phyloP scores from a whole-genome alignment of 2,113 vertebrate species.

The Pogona vitticeps region DNA sequence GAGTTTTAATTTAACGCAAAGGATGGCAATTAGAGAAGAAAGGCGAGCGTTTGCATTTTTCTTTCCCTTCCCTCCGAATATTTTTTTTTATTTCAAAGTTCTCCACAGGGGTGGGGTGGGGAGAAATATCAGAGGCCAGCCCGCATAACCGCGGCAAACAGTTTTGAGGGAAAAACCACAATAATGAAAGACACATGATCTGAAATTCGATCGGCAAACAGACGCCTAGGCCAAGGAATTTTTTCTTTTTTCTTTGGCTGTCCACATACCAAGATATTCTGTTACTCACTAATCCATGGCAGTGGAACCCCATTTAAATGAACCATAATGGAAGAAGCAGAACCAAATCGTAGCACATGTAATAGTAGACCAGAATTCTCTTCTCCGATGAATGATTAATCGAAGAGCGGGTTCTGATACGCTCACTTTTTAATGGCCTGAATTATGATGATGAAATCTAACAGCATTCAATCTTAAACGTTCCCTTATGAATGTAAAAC shows the following conservation, averaged over 20 bases:
- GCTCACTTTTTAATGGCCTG: slow-evolving; percentile 12
- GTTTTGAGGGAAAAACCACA: slow-evolving; percentile 81
- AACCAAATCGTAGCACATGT: slow-evolving; percentile 35
- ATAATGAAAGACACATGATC: slow-evolving; percentile 86
- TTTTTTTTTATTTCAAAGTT: slow-evolving; percentile 67
- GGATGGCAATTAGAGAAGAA: background rate
- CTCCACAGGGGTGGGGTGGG: slow-evolving; percentile 42
- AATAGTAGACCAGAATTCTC: slow-evolving; percentile 41
- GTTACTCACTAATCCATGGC: slow-evolving; percentile 76
- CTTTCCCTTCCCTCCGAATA: slow-evolving; percentile 19
- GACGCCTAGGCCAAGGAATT: slow-evolving; percentile 80
- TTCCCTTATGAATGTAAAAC: slow-evolving; percentile 41
- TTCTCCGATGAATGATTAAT: slow-evolving; percentile 25
- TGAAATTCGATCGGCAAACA: slow-evolving; percentile 87
- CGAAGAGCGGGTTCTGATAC: slow-evolving; percentile 21
- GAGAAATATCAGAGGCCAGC: slow-evolving; percentile 70
- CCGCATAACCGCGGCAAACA: slow-evolving; percentile 78
- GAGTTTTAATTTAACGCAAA: slow-evolving; percentile 49
- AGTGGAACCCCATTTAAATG: slow-evolving; percentile 58
- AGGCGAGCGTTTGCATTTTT: slow-evolving; percentile 32
- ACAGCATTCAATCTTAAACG: slow-evolving; percentile 30
- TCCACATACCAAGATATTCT: slow-evolving; percentile 76
- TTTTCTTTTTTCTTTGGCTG: slow-evolving; percentile 63
- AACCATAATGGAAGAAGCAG: slow-evolving; percentile 45
- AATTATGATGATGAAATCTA: background rate